phyloP scores from a whole-genome alignment of 2,797 vertebrate genomes.

The Ambastaia sidthimunki region DNA sequence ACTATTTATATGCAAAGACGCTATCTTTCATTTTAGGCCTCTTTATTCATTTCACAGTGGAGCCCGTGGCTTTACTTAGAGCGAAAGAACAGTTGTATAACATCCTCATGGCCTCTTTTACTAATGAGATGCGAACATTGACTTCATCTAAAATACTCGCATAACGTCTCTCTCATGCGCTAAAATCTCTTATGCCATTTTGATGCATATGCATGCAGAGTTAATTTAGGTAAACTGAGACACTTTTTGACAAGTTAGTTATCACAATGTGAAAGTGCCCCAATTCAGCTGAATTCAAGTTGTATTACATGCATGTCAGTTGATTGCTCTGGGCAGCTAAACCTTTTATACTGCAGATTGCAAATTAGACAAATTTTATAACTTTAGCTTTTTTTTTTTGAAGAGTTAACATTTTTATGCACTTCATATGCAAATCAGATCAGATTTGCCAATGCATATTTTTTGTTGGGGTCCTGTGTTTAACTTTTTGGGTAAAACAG shows the following conservation, averaged over 20 bases:
- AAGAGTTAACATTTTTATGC: too few relatives aligned
- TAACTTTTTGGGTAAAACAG: too few relatives aligned
- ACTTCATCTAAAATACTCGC: neutral
- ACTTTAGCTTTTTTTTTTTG: too few relatives aligned
- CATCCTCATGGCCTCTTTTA: conserved; percentile 32
- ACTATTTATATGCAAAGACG: too few relatives aligned
- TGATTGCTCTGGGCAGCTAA: neutral
- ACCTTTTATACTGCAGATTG: neutral
- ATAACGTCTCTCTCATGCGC: neutral
- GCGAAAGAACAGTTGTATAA: conserved; percentile 42
- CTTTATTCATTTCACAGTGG: conserved; percentile 25
- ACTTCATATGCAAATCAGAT: too few relatives aligned
- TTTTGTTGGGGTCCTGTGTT: too few relatives aligned
- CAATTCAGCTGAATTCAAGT: too few relatives aligned
- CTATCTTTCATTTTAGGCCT: too few relatives aligned
- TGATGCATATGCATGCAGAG: neutral
- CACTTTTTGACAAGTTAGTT: too few relatives aligned
- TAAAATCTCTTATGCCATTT: neutral
- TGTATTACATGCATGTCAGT: conserved; percentile 1
- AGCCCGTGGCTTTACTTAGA: conserved; percentile 34
- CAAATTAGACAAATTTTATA: neutral
- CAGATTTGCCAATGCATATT: too few relatives aligned
- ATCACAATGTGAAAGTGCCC: too few relatives aligned
- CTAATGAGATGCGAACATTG: conserved; percentile 15
- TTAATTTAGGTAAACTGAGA: too few relatives aligned